Evolutionary conservation across 2,113 vertebrate genomes (phyloP), one percentile per base, ranked within the genome.

Genomic region (Triplophysa tibetana): DNA sequence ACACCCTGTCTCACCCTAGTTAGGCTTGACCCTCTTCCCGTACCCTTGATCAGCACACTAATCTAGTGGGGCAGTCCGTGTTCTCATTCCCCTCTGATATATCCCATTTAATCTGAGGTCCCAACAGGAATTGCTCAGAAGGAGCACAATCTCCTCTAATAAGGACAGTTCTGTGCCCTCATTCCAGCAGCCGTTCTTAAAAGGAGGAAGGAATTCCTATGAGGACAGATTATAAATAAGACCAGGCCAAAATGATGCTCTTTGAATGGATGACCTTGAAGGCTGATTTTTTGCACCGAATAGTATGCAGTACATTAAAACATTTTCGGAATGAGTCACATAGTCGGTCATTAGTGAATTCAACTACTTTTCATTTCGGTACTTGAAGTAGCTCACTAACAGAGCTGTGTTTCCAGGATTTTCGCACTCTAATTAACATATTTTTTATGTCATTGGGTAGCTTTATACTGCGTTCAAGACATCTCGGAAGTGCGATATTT

Each of bases 141-240:
- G 78, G 77, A 84, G 85, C 77, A 43, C 83, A 86, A 83, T 86
- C 85, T 87, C 82, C 79, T 82, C 80, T 87, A 88, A 85, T 86
- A 86, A 87, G 87, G 86, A 85, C 86, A 74, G 79, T 80, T 75
- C 21, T 33, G 65, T 77, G 73, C 81, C 84, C 79, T 85, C 74
- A 70, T 84, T 85, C 81, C 77, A 26, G 64, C 66, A 69, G 60
- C 45, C 65, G 63, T 81, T 83, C 84, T 86, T 85, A 85, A 86
- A 82, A 77, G 77, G 75, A 86, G 81, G 78, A 83, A 82, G 45
- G 17, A 19, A 48, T 79, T 62, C 80, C 79, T 80, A 45, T 54
- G 80, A 82, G 81, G 56, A 56, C 23, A 45, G 70, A 81, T 83
- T 85, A 84, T 77, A 85, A 86, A 86, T 81, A 29, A 85, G 41